Evolutionary conservation across 2,113 vertebrate species (phyloP), one percentile per base, ranked within the genome.

Genomic region (Pholis gunnellus): DNA sequence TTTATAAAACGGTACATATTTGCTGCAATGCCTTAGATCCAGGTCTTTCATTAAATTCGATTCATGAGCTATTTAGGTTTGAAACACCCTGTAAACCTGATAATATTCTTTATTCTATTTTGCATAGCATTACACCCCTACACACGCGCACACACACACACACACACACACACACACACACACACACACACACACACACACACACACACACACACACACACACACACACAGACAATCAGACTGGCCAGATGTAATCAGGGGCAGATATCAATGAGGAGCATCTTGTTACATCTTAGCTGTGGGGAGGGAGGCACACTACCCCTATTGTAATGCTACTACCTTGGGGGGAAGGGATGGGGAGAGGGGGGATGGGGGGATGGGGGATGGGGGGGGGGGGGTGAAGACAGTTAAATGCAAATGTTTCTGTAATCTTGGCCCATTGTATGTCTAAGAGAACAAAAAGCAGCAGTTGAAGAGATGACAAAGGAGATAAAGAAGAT

Each of bases 241-340:
- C 25, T 54, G 31, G 56, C 70, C 81, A 87, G 76, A 89, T 88
- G 74, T 80, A 76, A 88, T 89, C 80, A 78, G 48, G 11, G 80
- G 66, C 68, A 79, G 73, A 86, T 75, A 87, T 91, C 81, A 87
- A 77, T 69, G 42, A 83, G 66, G 34, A 70, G 74, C 63, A 82
- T 54, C 79, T 59, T 83, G 77, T 89, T 90, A 82, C 87, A 76
- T 88, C 7, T 81, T 66, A 72, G 69, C 40, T 46, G 44, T 29
- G 36, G 27, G 72, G 65, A 52, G 50, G 75, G 57, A 20, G 61
- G 18, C 15, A 90, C 88, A 91, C 68, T 90, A n/a, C 10, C 38
- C 31, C 77, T 65, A 82, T 89, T 91, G 86, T 90, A 27, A 86
- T 77, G 38, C 34, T 11, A 14, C 57, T 48, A 44, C 56, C 54